Base-by-base conservation (phyloP, 2,797 vertebrate species). In the Mormyrops attenuatus region DNA sequence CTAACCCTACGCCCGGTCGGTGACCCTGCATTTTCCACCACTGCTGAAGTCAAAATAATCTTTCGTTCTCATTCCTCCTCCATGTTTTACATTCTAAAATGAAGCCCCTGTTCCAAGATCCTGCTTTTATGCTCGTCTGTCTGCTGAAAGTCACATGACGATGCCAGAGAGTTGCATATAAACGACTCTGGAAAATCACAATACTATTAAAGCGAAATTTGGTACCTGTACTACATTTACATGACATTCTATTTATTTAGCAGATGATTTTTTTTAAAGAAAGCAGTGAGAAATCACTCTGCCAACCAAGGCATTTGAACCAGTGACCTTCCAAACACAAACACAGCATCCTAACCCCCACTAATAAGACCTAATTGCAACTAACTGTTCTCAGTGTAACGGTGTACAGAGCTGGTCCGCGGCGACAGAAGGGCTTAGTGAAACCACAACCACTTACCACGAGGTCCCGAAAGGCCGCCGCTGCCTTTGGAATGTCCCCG, bases 401-500 rank as follows among this genome's bases (percentile, higher is more conserved):
- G 3, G 60, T 66, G 60, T 1, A 1, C 8, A 3, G n/a, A 30
- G 60, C n/a, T 1, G n/a, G 1, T 1, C 11, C 3, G 3, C 1
- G 3, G 9, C 1, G 63, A 66, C 26, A 30, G 63, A 1, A 11
- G 73, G 53, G 38, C 11, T 52, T 11, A 50, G 22, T 1, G 41
- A 44, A 7, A 26, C 5, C 30, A 9, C 49, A 3, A 17, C 9
- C 38, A 96, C 97, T 88, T 96, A 99, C 99, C 98, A 98, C 97
- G 38, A 99, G 96, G 82, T 93, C 95, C 95, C 97, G 98, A 94
- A 99, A 99, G 17, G 96, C 95, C 88, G 95, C 47, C 0, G 96
- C 91, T 4, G 97, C 97, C 95, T 97, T 98, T 91, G 98, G 91
- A 93, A 99, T 95, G 88, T 99, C 98, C 91, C 96, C 94, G 34